Evolutionary conservation across 92 coral and sea anemone genomes (phyloP).

Genomic region (Phenganax marumi): DNA sequence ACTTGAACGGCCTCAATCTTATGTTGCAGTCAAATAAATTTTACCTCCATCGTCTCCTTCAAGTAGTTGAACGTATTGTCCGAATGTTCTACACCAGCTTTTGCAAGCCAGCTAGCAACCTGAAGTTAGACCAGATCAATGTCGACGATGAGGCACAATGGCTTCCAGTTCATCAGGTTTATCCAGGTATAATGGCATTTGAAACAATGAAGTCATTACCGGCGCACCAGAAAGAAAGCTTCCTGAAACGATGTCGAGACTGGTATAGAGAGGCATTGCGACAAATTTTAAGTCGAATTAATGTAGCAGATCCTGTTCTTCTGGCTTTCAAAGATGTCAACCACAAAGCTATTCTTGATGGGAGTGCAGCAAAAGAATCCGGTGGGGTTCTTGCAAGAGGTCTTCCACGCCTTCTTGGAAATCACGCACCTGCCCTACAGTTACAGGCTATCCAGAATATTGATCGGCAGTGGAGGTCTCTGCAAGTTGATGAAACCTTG

Average conservation of each 20-base stretch:
- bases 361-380: neutral
- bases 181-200: slow-evolving; percentile 23
- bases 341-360: neutral
- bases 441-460: neutral
- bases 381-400: slow-evolving; percentile 1
- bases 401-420: slow-evolving; percentile 16
- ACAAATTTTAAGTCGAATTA: neutral
- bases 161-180: slow-evolving; percentile 25
- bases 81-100: slow-evolving; percentile 26
- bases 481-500: slow-evolving; percentile 1
- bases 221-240: slow-evolving; percentile 39
- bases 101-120: slow-evolving; percentile 19
- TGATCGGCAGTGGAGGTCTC: slow-evolving; percentile 13
- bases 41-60: slow-evolving; percentile 26
- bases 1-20: slow-evolving; percentile 7
- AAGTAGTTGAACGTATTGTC: slow-evolving; percentile 27
- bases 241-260: slow-evolving; percentile 32
- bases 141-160: slow-evolving; percentile 41
- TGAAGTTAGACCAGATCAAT: slow-evolving; percentile 2
- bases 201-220: slow-evolving; percentile 18
- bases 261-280: slow-evolving; percentile 33
- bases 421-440: neutral
- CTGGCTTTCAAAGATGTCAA: slow-evolving; percentile 6
- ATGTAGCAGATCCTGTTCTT: slow-evolving; percentile 1
- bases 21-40: slow-evolving; percentile 15